Percentiles rank a stretch among this genome's conserved stretches.
phyloP scores from a whole-genome alignment of 2,113 vertebrate genomes.

The Fukomys damarensis region DNA sequence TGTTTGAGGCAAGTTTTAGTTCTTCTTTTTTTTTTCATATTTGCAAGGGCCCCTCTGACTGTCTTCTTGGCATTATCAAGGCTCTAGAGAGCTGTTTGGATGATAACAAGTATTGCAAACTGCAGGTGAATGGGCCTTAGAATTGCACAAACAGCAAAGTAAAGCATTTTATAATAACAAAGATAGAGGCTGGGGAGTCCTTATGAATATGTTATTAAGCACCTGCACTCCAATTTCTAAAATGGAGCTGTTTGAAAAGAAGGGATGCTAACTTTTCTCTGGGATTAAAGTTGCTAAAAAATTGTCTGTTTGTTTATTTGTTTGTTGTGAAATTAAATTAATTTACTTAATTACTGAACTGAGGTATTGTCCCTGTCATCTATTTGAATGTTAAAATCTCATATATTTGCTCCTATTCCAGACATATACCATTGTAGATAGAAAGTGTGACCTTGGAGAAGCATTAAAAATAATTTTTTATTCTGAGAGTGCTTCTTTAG shows the following conservation, averaged over 20 bases:
- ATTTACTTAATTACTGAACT: constrained; percentile 62
- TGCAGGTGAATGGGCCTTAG: constrained; percentile 73
- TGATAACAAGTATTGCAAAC: constrained; percentile 71
- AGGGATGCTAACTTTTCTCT: constrained; percentile 17
- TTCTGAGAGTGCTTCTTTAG: background rate
- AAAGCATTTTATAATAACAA: constrained; percentile 75
- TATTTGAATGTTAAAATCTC: background rate
- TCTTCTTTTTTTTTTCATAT: background rate
- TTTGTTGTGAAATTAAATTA: constrained; percentile 50
- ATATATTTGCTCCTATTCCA: background rate
- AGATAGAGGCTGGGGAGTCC: constrained; percentile 71
- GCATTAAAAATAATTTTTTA: constrained; percentile 45
- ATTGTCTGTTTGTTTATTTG: background rate
- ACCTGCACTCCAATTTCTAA: constrained; percentile 67
- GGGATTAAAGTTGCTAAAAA: constrained; percentile 32
- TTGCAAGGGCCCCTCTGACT: constrained; percentile 63
- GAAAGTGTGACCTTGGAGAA: constrained; percentile 30
- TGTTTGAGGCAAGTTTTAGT: constrained; percentile 46
- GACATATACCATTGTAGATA: background rate
- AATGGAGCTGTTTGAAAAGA: constrained; percentile 42
- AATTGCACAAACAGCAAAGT: constrained; percentile 71
- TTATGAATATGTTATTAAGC: constrained; percentile 78
- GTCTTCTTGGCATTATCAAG: constrained; percentile 69
- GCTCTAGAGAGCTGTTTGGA: constrained; percentile 71
- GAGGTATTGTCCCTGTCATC: background rate